phyloP scores from a whole-genome alignment of 2,113 vertebrate genomes.

The Thermophis baileyi region DNA sequence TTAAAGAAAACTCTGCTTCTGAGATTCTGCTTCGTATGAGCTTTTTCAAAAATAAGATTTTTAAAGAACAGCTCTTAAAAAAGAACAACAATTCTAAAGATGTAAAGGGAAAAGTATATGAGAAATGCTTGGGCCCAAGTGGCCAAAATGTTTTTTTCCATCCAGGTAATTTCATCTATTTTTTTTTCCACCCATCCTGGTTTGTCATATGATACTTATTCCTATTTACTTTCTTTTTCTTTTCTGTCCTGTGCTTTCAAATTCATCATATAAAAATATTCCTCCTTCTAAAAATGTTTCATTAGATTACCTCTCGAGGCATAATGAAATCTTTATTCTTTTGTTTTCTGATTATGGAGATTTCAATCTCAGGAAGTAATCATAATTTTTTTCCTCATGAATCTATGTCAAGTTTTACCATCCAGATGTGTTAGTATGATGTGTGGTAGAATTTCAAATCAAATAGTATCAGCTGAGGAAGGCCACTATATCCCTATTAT shows the following conservation, averaged over 20 bases:
- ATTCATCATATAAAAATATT: neutral
- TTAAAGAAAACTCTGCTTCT: constrained; percentile 3
- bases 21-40: neutral
- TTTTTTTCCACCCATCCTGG: neutral
- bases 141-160: neutral
- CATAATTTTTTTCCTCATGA: neutral
- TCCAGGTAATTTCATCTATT: neutral
- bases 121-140: neutral
- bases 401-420: neutral
- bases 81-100: neutral
- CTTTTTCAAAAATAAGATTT: neutral
- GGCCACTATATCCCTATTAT: neutral
- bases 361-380: neutral
- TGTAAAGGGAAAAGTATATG: neutral
- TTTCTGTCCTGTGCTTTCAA: neutral
- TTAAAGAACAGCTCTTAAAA: neutral
- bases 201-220: neutral
- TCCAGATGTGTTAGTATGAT: neutral
- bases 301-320: neutral
- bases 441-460: neutral
- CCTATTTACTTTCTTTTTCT: neutral
- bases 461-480: neutral
- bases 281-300: neutral
- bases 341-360: neutral
- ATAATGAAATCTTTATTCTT: neutral